phyloP scores from a whole-genome alignment of 1,140 invertebrate genomes.

The Uloborus diversus region DNA sequence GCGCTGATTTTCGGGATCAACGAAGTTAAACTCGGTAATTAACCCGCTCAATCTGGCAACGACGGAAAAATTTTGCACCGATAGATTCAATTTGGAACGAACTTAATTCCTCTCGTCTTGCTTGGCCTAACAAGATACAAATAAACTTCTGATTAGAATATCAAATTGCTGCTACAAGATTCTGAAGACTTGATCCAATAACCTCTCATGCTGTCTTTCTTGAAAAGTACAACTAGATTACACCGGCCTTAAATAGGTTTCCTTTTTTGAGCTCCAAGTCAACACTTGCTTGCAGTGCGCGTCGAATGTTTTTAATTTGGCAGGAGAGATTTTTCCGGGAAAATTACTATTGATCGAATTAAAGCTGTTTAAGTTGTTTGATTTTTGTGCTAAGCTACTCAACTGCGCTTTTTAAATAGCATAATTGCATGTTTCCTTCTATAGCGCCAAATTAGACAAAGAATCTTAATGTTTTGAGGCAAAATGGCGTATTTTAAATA shows the following conservation, averaged over 20 bases:
- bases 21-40: slow-evolving; percentile 50
- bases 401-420: too few species aligned
- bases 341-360: slow-evolving; percentile 35
- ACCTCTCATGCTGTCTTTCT: slow-evolving; percentile 2
- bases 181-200: slow-evolving; percentile 37
- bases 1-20: slow-evolving; percentile 44
- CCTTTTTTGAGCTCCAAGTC: neutral
- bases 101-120: slow-evolving; percentile 29
- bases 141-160: slow-evolving; percentile 48
- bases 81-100: slow-evolving; percentile 47
- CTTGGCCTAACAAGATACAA: slow-evolving; percentile 30
- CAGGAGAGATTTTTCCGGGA: slow-evolving; percentile 15
- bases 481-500: too few species aligned
- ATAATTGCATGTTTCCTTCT: too few species aligned
- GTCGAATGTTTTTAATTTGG: slow-evolving; percentile 36
- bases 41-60: slow-evolving; percentile 49
- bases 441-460: too few species aligned
- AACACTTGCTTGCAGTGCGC: neutral
- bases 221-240: slow-evolving; percentile 5
- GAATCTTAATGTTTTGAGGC: too few species aligned
- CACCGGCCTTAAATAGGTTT: slow-evolving; percentile 4
- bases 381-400: too few species aligned
- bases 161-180: slow-evolving; percentile 40
- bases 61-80: slow-evolving; percentile 27
- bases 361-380: slow-evolving; percentile 42